Evolutionary conservation across 2,113 vertebrate genomes (phyloP), one percentile per base, ranked within the genome.

Genomic region (Phaethornis superciliosus): DNA sequence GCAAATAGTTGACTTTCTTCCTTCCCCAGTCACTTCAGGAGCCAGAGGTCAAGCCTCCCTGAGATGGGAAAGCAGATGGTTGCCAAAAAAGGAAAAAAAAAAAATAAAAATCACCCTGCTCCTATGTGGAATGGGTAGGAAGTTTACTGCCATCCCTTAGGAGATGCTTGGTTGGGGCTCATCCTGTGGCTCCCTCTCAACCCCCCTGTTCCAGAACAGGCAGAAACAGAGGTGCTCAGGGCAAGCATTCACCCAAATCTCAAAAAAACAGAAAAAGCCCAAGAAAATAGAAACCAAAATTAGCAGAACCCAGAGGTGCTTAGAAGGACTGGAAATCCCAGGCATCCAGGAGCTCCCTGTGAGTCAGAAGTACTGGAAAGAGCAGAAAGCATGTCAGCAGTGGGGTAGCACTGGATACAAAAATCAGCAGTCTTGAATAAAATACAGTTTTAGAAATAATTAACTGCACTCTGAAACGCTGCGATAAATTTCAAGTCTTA

Each of bases 401-500:
- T 30, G 1, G 0, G 75, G 54, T 70, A 30, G 67, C 5, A 2
- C 19, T 19, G 8, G 84, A 59, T 76, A 67, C 28, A 33, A 35
- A 35, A 80, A 71, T 67, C 32, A 75, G 44, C 0, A 0, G 52
- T 21, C 85, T 64, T 55, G 51, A 91, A 47, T 64, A 90, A 59
- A 91, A 65, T 7, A 70, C 32, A 13, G 6, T 71, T 63, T 58
- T 42, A 81, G 82, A 95, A 88, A 83, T 76, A 88, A 95, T 91
- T 94, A 81, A 83, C 40, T 40, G n/a, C 7, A 13, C 60, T 52
- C 33, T 65, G 85, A 91, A 91, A 91, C 67, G 69, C 81, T 70
- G 46, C 23, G 87, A 87, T 92, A 88, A 88, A 92, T 64, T 95
- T 86, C 58, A 68, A 93, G 62, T 71, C 91, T 97, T 97, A 95